Base-by-base conservation (phyloP, 2,113 vertebrate genomes). In the Corvus hawaiiensis region DNA sequence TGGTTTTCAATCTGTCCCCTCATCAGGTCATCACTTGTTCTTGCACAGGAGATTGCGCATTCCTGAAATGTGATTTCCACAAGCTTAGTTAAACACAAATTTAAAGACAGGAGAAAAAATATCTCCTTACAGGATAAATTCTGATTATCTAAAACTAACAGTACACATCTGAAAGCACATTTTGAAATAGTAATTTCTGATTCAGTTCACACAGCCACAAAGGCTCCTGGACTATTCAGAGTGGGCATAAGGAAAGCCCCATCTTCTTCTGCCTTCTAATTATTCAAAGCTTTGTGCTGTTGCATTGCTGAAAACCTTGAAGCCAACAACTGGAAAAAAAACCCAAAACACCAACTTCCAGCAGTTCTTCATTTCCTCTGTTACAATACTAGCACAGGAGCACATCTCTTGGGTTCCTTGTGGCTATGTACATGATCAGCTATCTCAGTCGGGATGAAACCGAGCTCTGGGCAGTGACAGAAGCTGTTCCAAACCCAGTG, bases 31-130 rank as follows among this genome's bases (percentile, higher is more conserved):
- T 11, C 30, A 30, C 41, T 82, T 48, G 44, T 39, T 89, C 58
- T 76, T 12, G 0, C 33, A 39, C 4, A 12, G 32, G 18, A 84
- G 30, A 51, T 24, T 8, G 11, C 0, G 0, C 20, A 43, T 26
- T 91, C 32, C 51, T 44, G 41, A 85, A 75, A 82, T 52, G 0
- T 37, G 10, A 61, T 59, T 92, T 74, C 33, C 26, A 41, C 33
- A 74, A 43, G 33, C 15, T 89, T 75, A 68, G 9, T 51, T 73
- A 63, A 87, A 30, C 10, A 56, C 7, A 41, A 54, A 18, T 77
- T 69, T 81, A 49, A 68, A 43, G 39, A 71, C 5, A 67, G 24
- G 10, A 39, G 8, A 3, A 10, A 58, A 48, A 35, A 67, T 26
- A 9, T 13, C 23, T 76, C 63, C 61, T 43, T 55, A 56, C 1